Percentiles rank a stretch among this genome's conserved stretches.
Evolutionary conservation across 2,888 invertebrate species (phyloP).

Genomic region (Eupithecia insigniata): DNA sequence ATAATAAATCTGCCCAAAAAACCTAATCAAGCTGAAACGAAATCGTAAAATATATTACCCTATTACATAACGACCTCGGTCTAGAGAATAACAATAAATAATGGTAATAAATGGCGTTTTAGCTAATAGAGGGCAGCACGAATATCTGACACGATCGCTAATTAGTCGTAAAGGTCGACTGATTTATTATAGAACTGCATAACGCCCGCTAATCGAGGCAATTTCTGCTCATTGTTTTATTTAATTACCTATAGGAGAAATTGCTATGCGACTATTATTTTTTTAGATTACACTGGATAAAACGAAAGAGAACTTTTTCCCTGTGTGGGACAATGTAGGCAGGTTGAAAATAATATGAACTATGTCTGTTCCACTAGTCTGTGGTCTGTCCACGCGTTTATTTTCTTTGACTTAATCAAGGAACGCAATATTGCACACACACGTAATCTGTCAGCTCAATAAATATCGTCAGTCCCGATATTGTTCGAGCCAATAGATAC

Average conservation of each 20-base stretch:
- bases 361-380: too few relatives aligned
- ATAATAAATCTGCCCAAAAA: conserved; percentile 1
- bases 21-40: conserved; percentile 18
- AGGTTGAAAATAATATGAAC: too few relatives aligned
- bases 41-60: conserved; percentile 13
- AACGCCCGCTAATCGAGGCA: neutral
- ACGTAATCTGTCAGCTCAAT: too few relatives aligned
- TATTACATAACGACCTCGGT: conserved; percentile 30
- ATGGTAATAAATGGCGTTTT: conserved; percentile 34
- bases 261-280: neutral
- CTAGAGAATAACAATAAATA: conserved; percentile 37
- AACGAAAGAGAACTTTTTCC: too few relatives aligned
- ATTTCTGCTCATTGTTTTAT: neutral
- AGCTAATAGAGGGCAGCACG: conserved; percentile 41
- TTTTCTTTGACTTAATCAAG: too few relatives aligned
- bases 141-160: conserved; percentile 41
- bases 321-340: too few relatives aligned
- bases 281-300: too few relatives aligned
- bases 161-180: conserved; percentile 42
- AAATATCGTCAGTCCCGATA: too few relatives aligned
- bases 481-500: too few relatives aligned
- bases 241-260: neutral
- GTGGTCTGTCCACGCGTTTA: too few relatives aligned
- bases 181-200: conserved; percentile 36
- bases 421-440: too few relatives aligned